phyloP scores from a whole-genome alignment of 92 coral and sea anemone genomes.

The Bergia sp. region DNA sequence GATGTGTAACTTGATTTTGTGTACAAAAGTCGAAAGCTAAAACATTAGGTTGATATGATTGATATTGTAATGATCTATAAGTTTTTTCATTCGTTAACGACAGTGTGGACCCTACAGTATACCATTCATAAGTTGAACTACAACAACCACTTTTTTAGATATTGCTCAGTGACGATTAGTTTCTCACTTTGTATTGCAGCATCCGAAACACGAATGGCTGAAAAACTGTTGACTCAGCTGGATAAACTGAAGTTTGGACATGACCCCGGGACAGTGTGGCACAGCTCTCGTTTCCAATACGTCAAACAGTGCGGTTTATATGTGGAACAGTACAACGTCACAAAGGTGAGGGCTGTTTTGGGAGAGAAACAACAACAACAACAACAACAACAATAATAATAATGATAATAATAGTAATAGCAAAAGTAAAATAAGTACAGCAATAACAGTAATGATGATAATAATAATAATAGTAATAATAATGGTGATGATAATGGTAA shows the following conservation, averaged over 20 bases:
- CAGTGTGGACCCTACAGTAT: neutral
- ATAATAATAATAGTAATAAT: no score
- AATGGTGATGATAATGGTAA: no score
- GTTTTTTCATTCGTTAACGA: neutral
- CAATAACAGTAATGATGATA: no score
- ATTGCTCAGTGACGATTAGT: neutral
- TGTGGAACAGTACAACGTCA: conserved; percentile 85
- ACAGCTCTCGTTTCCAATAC: conserved; percentile 63
- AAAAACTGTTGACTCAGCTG: conserved; percentile 49
- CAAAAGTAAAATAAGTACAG: no score
- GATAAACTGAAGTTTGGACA: conserved; percentile 68
- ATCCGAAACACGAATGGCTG: conserved; percentile 27
- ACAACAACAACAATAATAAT: no score
- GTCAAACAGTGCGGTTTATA: conserved; percentile 87
- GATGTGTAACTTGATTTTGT: no score
- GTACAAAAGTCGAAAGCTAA: no score
- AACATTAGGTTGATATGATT: no score
- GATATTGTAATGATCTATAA: neutral
- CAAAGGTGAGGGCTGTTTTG: conserved; percentile 62
- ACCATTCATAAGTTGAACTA: neutral
- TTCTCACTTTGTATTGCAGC: neutral
- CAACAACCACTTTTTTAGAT: neutral
- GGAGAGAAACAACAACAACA: no score
- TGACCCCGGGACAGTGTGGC: conserved; percentile 73
- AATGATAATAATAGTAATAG: no score